Evolutionary conservation across 2,797 vertebrate species (phyloP).

Genomic region (Champsocephalus gunnari): DNA sequence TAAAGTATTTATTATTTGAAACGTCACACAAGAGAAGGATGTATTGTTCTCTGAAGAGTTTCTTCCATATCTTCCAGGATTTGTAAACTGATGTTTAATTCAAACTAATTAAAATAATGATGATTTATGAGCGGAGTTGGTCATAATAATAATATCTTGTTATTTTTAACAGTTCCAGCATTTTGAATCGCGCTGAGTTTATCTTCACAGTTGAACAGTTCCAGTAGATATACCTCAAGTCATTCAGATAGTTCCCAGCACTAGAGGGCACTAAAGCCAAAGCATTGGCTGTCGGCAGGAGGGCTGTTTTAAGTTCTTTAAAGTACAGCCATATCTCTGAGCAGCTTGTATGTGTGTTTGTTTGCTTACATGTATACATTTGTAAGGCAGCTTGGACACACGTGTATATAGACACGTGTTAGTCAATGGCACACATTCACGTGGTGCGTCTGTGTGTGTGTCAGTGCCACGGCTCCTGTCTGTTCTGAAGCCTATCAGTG

Average conservation of each 20-base stretch:
- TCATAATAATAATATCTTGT: not conserved
- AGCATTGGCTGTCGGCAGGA: slow-evolving; percentile 54
- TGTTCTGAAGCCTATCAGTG: slow-evolving; percentile 79
- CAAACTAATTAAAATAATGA: not conserved
- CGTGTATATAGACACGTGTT: slow-evolving; percentile 50
- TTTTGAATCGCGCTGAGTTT: slow-evolving; percentile 27
- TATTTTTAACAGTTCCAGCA: not conserved
- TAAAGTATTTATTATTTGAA: not conserved
- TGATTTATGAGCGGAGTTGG: not conserved
- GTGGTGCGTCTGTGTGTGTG: slow-evolving; percentile 37
- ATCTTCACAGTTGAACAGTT: slow-evolving; percentile 37
- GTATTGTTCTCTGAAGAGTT: not conserved
- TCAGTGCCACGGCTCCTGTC: slow-evolving; percentile 70
- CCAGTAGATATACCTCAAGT: slow-evolving; percentile 18
- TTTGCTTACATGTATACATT: slow-evolving; percentile 64
- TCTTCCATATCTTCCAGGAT: not conserved
- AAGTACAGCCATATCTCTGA: slow-evolving; percentile 50
- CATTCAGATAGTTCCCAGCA: slow-evolving; percentile 51
- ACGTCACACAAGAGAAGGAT: not conserved
- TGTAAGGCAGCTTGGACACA: slow-evolving; percentile 62
- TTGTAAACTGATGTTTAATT: not conserved
- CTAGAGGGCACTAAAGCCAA: slow-evolving; percentile 86
- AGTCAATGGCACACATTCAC: slow-evolving; percentile 57
- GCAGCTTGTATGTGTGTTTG: slow-evolving; percentile 53
- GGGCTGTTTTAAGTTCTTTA: slow-evolving; percentile 50